Conservation (phyloP, 2,797 vertebrate species). For the Rhinogobio ventralis region DNA sequence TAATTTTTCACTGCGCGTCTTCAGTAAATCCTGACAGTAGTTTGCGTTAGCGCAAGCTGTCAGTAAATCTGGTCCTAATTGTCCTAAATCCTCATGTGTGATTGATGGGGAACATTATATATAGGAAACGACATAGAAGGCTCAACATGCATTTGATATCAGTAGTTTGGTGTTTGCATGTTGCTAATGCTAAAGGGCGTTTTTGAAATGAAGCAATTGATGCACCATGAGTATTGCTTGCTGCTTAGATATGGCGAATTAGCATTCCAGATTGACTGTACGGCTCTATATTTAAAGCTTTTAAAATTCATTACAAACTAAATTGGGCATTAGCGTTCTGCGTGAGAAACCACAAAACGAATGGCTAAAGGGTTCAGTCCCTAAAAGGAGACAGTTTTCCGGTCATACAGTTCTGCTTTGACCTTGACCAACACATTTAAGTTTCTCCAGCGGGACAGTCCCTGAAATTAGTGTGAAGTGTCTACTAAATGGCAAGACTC, state of each 20-base stretch:
- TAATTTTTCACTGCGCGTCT: too few relatives aligned
- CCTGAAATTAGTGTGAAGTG: neutral
- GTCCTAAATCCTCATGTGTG: neutral
- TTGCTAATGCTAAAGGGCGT: neutral
- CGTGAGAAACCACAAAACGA: neutral
- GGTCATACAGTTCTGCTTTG: constrained; percentile 25
- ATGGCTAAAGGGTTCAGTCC: neutral
- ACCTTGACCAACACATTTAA: neutral
- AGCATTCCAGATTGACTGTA: constrained; percentile 8
- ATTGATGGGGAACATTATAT: neutral
- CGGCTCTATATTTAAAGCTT: constrained; percentile 13
- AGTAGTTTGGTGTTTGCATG: neutral
- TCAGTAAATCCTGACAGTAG: too few relatives aligned
- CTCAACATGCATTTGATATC: neutral
- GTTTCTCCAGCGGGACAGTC: neutral
- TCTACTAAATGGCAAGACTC: constrained; percentile 9
- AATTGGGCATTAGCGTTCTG: neutral
- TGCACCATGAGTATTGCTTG: neutral
- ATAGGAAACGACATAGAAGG: neutral
- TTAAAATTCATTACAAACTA: neutral
- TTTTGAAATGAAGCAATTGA: neutral
- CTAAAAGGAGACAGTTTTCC: neutral
- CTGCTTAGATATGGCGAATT: neutral
- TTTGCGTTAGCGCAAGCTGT: too few relatives aligned
- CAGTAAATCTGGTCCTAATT: neutral